A percentile compares a stretch with the other conserved stretches of the same genome.
These are phyloP conservation scores for human DNA, from an alignment of 2,113 vertebrate genomes.

Conservation along the genomic window GRCh38 chr2:195772501-195773000, in stretches of 20 bases:
- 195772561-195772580: not conserved
- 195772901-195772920: too few species aligned
- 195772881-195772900: too few species aligned
- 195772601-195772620: not conserved
- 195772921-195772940: too few species aligned
- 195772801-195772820: too few species aligned
- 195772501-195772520: constrained; percentile 15
- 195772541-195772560: constrained; percentile 37
- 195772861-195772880: too few species aligned
- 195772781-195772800: not conserved
- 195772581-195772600: not conserved
- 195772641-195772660: not conserved
- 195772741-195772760: not conserved
- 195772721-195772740: not conserved
- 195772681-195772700: not conserved
- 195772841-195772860: too few species aligned
- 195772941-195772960: too few species aligned
- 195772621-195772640: not conserved
- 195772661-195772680: constrained; percentile 30
- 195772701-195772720: not conserved
- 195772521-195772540: constrained; percentile 38
- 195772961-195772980: too few species aligned
- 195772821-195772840: too few species aligned
- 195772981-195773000: too few species aligned
- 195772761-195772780: not conserved